These are phyloP conservation scores for Phataginus tetradactyla DNA, from an alignment of 2,797 vertebrate genomes.

Conservation along the genomic window DNA sequence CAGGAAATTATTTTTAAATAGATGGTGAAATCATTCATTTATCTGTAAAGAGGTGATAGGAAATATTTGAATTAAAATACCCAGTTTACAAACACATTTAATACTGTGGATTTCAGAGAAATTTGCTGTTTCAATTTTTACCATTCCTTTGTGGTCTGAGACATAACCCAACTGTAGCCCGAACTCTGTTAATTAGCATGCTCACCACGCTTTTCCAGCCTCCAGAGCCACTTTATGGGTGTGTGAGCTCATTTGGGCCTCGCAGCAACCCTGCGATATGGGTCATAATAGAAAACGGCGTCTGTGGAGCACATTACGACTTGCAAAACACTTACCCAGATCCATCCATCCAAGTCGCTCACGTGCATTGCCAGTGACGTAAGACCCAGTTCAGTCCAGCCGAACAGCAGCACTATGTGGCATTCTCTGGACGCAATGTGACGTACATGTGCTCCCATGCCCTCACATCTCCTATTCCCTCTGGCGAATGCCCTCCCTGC, in stretches of 20 bases:
- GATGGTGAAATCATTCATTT: conserved; percentile 58
- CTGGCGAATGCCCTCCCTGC: background rate
- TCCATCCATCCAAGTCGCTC: background rate
- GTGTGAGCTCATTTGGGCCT: background rate
- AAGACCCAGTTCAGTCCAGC: background rate
- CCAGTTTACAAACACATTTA: conserved; percentile 11
- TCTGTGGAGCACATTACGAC: background rate
- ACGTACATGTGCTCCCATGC: background rate
- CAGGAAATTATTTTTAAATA: conserved; percentile 43
- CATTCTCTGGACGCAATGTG: background rate
- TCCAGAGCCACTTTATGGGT: background rate
- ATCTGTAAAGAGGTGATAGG: conserved; percentile 36
- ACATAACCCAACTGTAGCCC: background rate
- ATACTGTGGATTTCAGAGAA: background rate
- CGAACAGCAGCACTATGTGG: rapidly evolving
- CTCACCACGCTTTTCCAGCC: background rate
- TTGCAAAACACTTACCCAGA: background rate
- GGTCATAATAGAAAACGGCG: background rate
- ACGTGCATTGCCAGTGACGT: background rate
- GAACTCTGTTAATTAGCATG: background rate
- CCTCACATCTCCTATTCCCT: background rate
- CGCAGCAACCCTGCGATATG: background rate
- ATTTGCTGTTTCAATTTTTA: background rate
- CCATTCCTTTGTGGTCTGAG: conserved; percentile 35
- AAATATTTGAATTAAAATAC: conserved; percentile 46